A percentile compares a stretch with the other conserved stretches of the same genome.
phyloP scores from a whole-genome alignment of 2,888 invertebrate species.

The Ditylenchus weischeri region DNA sequence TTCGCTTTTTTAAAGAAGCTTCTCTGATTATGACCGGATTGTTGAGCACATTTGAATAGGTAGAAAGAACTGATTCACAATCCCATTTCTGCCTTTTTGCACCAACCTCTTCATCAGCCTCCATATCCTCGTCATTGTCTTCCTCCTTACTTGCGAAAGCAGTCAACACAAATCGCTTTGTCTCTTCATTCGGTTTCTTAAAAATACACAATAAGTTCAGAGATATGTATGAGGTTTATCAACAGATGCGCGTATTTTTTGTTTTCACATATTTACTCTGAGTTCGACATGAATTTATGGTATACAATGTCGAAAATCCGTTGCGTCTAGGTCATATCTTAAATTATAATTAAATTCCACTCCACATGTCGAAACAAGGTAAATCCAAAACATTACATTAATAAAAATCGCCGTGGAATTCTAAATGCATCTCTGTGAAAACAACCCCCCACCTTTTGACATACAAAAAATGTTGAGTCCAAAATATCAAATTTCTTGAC shows the following conservation, averaged over 20 bases:
- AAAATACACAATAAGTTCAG: not conserved
- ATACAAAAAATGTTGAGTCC: not conserved
- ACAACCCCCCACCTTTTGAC: too few species aligned
- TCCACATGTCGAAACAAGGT: too few species aligned
- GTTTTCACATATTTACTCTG: too few species aligned
- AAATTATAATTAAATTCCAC: too few species aligned
- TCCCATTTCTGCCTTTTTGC: slow-evolving; percentile 45
- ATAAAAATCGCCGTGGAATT: too few species aligned
- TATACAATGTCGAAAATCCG: too few species aligned
- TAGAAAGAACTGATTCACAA: slow-evolving; percentile 63
- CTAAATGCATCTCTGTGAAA: too few species aligned
- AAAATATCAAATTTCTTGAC: not conserved
- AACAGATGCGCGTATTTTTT: too few species aligned
- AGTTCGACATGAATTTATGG: too few species aligned
- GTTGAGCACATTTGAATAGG: slow-evolving; percentile 85
- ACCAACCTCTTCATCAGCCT: slow-evolving; percentile 21
- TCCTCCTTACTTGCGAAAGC: slow-evolving; percentile 10
- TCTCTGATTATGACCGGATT: slow-evolving; percentile 81
- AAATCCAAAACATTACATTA: too few species aligned
- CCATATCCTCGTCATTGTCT: slow-evolving; percentile 25
- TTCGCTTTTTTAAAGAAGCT: slow-evolving; percentile 16
- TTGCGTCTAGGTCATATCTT: too few species aligned
- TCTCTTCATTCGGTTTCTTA: slow-evolving; percentile 45
- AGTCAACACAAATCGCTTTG: slow-evolving; percentile 44
- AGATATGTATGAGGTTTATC: too few species aligned